Conservation (phyloP, 2,888 invertebrate species). For the Dermolepida albohirtum region DNA sequence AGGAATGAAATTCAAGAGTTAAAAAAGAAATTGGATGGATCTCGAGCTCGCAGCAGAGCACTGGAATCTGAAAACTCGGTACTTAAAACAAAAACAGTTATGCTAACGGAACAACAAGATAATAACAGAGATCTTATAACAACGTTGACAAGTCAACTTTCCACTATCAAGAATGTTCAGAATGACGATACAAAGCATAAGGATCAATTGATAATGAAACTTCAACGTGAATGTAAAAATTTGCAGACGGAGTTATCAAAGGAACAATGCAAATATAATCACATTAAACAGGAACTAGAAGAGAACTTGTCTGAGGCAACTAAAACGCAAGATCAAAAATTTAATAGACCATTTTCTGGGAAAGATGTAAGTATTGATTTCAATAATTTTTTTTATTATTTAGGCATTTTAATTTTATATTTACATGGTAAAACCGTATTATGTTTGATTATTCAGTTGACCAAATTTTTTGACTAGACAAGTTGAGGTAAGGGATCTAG, state of each 20-base stretch:
- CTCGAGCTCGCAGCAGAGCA: slow-evolving; percentile 76
- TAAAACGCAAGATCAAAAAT: slow-evolving; percentile 49
- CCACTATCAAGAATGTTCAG: slow-evolving; percentile 66
- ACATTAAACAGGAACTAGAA: slow-evolving; percentile 65
- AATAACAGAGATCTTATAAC: slow-evolving; percentile 74
- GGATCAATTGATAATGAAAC: slow-evolving; percentile 66
- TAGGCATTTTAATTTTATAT: no score
- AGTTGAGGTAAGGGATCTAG: no score
- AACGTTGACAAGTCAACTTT: slow-evolving; percentile 71
- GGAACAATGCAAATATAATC: slow-evolving; percentile 68
- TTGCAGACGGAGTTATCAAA: slow-evolving; percentile 62
- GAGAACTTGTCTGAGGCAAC: slow-evolving; percentile 59
- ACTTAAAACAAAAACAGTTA: slow-evolving; percentile 71
- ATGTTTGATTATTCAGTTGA: no score
- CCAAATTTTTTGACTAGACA: no score
- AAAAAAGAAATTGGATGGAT: slow-evolving; percentile 74
- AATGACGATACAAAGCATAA: slow-evolving; percentile 68
- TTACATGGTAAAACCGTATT: no score
- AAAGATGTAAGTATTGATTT: slow-evolving; percentile 2
- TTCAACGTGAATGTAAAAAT: slow-evolving; percentile 58
- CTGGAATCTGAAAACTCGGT: slow-evolving; percentile 74
- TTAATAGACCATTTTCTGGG: slow-evolving; percentile 63
- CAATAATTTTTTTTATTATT: no score
- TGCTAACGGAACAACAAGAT: slow-evolving; percentile 73
- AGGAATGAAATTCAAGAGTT: slow-evolving; percentile 71